These are phyloP conservation scores for Glaucidium brasilianum DNA, from an alignment of 2,113 vertebrate species.

Conservation along the genomic window DNA sequence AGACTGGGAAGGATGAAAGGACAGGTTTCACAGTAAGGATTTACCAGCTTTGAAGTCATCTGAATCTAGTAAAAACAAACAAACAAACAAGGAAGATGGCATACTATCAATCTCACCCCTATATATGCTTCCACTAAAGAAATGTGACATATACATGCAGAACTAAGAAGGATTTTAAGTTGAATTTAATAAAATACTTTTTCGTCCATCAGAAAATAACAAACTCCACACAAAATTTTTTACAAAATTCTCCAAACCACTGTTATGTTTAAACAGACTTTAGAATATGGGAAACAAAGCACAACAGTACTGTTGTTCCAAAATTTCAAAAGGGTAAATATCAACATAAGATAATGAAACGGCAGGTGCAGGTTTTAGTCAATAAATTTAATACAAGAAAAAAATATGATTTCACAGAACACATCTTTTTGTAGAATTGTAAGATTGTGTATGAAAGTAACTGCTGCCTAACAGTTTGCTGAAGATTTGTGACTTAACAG, in stretches of 20 bases:
- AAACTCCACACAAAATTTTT: background rate
- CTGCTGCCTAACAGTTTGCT: background rate
- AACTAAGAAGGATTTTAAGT: background rate
- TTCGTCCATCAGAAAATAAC: background rate
- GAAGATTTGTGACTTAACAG: background rate
- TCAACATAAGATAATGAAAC: background rate
- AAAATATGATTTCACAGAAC: background rate
- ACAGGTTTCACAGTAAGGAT: background rate
- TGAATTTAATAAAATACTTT: background rate
- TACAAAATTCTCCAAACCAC: background rate
- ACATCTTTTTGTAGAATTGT: background rate
- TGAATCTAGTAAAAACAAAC: background rate
- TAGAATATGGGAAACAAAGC: background rate
- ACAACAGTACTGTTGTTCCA: background rate
- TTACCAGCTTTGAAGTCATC: background rate
- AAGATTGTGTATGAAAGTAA: background rate
- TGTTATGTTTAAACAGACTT: background rate
- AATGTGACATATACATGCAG: background rate
- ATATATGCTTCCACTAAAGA: background rate
- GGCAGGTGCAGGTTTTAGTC: background rate
- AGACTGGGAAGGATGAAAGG: background rate
- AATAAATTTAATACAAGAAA: background rate
- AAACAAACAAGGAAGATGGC: background rate
- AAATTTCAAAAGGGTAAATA: background rate
- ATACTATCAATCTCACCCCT: background rate